A percentile compares a stretch with the other conserved stretches of the same genome.
phyloP scores from a whole-genome alignment of 2,113 vertebrate genomes.

The Eidolon helvum region DNA sequence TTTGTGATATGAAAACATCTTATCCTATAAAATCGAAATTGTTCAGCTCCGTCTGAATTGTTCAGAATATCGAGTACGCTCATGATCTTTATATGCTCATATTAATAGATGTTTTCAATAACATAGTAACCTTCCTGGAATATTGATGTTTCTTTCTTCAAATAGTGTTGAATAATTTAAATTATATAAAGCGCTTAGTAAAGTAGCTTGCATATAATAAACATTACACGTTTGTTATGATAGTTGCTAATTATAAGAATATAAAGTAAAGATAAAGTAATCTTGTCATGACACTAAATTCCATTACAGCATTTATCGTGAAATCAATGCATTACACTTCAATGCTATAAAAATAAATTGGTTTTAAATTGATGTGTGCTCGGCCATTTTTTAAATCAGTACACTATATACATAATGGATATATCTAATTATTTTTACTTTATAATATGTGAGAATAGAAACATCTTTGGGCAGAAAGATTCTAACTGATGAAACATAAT shows the following conservation, averaged over 20 bases:
- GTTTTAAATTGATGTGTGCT: neutral
- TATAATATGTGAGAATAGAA: neutral
- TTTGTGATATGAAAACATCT: neutral
- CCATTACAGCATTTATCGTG: neutral
- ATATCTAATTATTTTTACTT: neutral
- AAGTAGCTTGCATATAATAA: neutral
- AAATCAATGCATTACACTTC: neutral
- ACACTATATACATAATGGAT: neutral
- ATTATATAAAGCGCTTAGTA: neutral
- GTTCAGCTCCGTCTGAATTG: neutral
- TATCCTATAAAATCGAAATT: neutral
- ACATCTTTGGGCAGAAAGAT: neutral
- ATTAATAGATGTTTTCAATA: neutral
- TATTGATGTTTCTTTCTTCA: neutral
- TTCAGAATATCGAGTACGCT: neutral
- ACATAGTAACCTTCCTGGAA: neutral
- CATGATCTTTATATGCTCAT: neutral
- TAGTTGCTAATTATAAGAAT: neutral
- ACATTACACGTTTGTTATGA: neutral
- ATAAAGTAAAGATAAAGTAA: neutral
- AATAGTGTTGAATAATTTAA: neutral
- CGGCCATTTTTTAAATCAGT: neutral
- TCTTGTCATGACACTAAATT: neutral
- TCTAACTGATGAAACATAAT: neutral
- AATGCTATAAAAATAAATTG: neutral